Evolutionary conservation across 1,140 invertebrate species (phyloP), one percentile per base, ranked within the genome.

Genomic region (Drosophila triauraria): DNA sequence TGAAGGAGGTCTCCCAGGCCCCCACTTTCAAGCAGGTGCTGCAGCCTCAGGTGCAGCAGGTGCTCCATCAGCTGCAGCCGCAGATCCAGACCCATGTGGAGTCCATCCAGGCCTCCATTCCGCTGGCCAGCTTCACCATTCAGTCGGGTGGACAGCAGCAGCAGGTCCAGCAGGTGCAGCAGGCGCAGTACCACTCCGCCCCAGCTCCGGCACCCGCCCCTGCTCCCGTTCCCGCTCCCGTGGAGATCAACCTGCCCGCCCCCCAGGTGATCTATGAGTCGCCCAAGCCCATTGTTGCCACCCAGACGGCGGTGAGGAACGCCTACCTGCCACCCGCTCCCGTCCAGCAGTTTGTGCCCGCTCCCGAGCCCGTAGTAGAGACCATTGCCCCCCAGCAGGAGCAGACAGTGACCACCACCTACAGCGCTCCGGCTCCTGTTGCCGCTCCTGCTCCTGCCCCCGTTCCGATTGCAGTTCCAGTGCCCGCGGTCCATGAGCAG

Each of bases 41-140:
- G 17, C 68, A 71, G 68, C 50, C 68, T 0, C 68, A 71, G 25
- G 12, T 64, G 23, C 78, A 71, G 40, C 68, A 51, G 23, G 51
- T 43, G n/a, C 25, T 59, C n/a, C 69, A 72, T 30, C 69, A 61
- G 43, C 20, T 67, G 6, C 74, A 77, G 43, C 75, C 64, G 3
- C 59, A 47, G 23, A 25, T 56, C 8, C 82, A 78, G 20, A 35
- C 62, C 4, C 80, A 90, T 5, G 60, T 88, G 38, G 84, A 88
- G 43, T 90, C 84, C 15, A 88, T 88, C 17, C 54, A 50, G 46
- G 80, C 84, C n/a, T 80, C 84, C 6, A 50, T 88, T 7, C 71
- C 80, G 0, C 20, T 88, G 58, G 85, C 81, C 46, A 87, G 84
- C 67, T 87, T 88, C 62, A 75, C 80, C 5, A 78, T 87, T 20